Base-by-base conservation (phyloP, 2,888 invertebrate species). In the Halictus quadricinctus region DNA sequence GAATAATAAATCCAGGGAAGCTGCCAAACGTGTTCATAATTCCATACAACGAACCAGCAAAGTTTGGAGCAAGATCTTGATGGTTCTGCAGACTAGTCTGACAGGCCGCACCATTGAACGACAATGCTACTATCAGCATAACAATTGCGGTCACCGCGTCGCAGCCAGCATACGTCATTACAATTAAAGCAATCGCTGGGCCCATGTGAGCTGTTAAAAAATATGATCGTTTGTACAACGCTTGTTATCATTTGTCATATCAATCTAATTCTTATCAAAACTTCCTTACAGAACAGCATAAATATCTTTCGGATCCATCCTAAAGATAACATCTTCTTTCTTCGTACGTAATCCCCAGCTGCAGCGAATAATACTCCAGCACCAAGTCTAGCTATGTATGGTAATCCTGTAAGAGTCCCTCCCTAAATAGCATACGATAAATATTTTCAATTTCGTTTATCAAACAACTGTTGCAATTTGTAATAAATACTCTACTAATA, bases 301-400 rank as follows among this genome's bases (percentile, higher is more conserved):
- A 94, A 94, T 79, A 90, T 79, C 85, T 91, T 93, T 73, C 94
- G 91, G 72, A 94, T 93, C 93, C 89, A 92, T 2, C 82, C 86
- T 3, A 96, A 95, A 0, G 95, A 93, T 82, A 96, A 89, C 89
- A 95, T 93, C 46, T 95, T 92, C 50, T 94, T 95, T 66, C 94
- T 95, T 74, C 96, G 94, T 0, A 97, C 95, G 79, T 95, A 95
- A 94, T 97, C 97, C 0, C 97, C 97, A 46, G 97, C 94, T 15
- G 96, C 95, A 54, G 97, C 97, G 92, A 97, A 97, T 74, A 96
- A 95, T 74, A 97, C 96, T 6, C 97, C 97, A 76, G 96, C 95
- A 41, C 97, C 93, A 84, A 97, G 94, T 91, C 97, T 95, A 0
- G 97, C 97, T 77, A 97, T 95, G 90, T 97, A 97, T 0, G 97